Evolutionary conservation across 2,797 vertebrate species (phyloP).

Genomic region (Hyperoplus lanceolatus): DNA sequence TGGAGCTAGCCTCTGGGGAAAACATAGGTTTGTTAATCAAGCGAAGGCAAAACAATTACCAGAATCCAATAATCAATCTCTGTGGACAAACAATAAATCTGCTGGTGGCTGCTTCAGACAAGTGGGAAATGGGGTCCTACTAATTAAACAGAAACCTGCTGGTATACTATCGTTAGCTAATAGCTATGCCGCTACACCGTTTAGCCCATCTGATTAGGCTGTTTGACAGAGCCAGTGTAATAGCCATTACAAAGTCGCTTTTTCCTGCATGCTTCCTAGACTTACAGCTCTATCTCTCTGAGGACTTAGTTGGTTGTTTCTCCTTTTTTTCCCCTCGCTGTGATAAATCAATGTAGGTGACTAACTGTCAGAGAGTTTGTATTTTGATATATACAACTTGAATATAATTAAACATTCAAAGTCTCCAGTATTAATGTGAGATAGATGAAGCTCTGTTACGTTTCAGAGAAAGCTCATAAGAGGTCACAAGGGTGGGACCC

Average conservation of each 20-base stretch:
- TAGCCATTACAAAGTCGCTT: slow-evolving; percentile 36
- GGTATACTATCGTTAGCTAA: slow-evolving; percentile 74
- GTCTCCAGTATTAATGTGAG: slow-evolving; percentile 7
- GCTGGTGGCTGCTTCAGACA: slow-evolving; percentile 41
- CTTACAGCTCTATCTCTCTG: slow-evolving; percentile 17
- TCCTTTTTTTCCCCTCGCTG: neutral
- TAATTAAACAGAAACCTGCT: slow-evolving; percentile 70
- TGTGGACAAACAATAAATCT: slow-evolving; percentile 73
- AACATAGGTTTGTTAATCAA: slow-evolving; percentile 86
- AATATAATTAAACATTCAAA: slow-evolving; percentile 19
- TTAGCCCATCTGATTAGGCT: slow-evolving; percentile 78
- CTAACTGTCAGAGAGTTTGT: slow-evolving; percentile 7
- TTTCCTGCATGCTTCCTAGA: slow-evolving; percentile 21
- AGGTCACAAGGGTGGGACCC: slow-evolving; percentile 23
- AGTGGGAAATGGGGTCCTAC: slow-evolving; percentile 64
- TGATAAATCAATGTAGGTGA: neutral
- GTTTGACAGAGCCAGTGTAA: slow-evolving; percentile 49
- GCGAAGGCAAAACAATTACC: slow-evolving; percentile 85
- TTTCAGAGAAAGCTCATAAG: slow-evolving; percentile 17
- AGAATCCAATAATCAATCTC: slow-evolving; percentile 76
- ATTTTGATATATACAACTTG: neutral
- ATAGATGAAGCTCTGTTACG: neutral
- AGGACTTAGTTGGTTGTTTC: slow-evolving; percentile 13
- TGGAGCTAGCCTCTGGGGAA: slow-evolving; percentile 69
- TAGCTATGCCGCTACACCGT: slow-evolving; percentile 66